Evolutionary conservation across 2,113 vertebrate genomes (phyloP), one percentile per base, ranked within the genome.

Genomic region (Australoheros scitulus): DNA sequence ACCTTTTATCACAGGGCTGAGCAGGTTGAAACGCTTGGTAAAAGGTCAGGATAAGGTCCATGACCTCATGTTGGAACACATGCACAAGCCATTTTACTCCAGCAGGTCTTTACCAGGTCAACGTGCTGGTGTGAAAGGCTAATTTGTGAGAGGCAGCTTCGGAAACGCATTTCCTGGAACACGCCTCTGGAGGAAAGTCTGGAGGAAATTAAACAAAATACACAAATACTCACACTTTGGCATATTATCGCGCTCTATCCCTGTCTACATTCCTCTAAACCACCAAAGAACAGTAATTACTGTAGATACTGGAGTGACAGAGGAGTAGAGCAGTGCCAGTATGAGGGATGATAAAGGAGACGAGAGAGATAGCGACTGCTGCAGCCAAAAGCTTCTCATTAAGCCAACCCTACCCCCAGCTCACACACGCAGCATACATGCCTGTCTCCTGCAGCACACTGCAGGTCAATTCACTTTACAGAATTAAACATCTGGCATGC

Each of bases 281-380:
- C 81, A 84, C 83, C 58, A 85, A 87, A 85, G 76, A 79, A 83
- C 74, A 90, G 79, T 83, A 91, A 93, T 91, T 88, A 92, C 86
- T 74, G 85, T 81, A 88, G 87, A 91, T 50, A 89, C 18, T 63
- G 85, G 61, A 32, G 82, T 26, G 5, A 86, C 79, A 81, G 68
- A 78, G 79, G 34, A 36, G 77, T 7, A 75, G 80, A 70, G 78
- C 60, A 11, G 83, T 68, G 77, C 83, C 70, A 75, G 61, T 20
- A 7, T 11, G 29, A 81, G 61, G 79, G 76, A 83, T 80, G 79
- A 92, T 89, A 82, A 90, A 88, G 86, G 83, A 84, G 79, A 85
- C 15, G 2, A 63, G 61, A 78, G 82, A 90, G 87, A 91, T 82
- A 77, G 89, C 6, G 61, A 65, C 80, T 87, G 88, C 83, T 64